Evolutionary conservation across 2,888 invertebrate genomes (phyloP).

Genomic region (Dolichopus griseipennis): DNA sequence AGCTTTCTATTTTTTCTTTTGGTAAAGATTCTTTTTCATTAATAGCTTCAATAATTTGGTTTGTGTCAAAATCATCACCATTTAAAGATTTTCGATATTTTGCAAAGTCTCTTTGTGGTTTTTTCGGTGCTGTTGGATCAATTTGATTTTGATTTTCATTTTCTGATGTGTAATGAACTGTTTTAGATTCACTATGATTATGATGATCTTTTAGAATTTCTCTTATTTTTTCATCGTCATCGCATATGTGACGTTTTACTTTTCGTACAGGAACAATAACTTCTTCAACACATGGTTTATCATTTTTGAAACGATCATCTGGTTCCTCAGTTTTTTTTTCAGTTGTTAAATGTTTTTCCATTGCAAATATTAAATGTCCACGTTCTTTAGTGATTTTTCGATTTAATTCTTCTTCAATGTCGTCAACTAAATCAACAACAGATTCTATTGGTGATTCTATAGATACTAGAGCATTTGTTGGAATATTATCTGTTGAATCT

Average conservation of each 20-base stretch:
- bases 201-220: neutral
- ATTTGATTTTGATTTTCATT: neutral
- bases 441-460: neutral
- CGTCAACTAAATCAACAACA: constrained; percentile 8
- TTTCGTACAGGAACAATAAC: constrained; percentile 21
- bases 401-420: constrained; percentile 15
- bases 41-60: neutral
- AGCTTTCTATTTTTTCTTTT: neutral
- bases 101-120: constrained; percentile 25
- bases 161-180: constrained; percentile 14
- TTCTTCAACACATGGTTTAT: constrained; percentile 23
- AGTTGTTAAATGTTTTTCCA: constrained; percentile 14
- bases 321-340: constrained; percentile 7
- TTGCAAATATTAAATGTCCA: constrained; percentile 17
- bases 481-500: constrained; percentile 1
- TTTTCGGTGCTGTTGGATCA: constrained; percentile 22
- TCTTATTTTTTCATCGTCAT: constrained; percentile 18
- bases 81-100: constrained; percentile 20
- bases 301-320: constrained; percentile 15
- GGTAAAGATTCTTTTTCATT: neutral
- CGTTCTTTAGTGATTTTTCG: constrained; percentile 18
- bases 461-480: neutral
- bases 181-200: neutral
- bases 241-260: constrained; percentile 21
- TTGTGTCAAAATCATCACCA: neutral